Evolutionary conservation across 2,888 invertebrate species (phyloP).

Genomic region (Rotaria macrura): DNA sequence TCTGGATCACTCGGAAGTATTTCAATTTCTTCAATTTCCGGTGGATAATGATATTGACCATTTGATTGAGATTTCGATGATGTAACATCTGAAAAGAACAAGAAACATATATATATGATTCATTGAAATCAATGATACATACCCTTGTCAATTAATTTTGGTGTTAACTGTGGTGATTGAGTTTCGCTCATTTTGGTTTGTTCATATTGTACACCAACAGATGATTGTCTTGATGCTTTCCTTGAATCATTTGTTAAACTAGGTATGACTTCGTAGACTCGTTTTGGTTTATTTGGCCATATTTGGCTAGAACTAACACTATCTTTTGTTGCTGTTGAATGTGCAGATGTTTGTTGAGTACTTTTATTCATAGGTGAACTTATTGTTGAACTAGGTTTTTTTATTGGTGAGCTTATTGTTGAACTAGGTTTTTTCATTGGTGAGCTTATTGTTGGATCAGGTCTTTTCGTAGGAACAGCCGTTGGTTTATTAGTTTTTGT

Average conservation of each 20-base stretch:
- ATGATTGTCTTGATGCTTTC: background rate
- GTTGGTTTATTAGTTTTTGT: no score
- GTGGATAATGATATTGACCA: background rate
- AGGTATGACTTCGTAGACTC: background rate
- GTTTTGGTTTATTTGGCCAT: background rate
- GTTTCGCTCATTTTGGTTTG: background rate
- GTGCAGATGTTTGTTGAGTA: background rate
- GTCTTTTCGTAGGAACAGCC: no score
- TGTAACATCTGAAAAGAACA: background rate
- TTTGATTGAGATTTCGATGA: background rate
- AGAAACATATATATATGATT: no score
- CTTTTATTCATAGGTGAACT: no score
- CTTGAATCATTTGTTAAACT: background rate
- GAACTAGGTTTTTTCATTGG: no score
- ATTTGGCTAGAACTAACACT: no score
- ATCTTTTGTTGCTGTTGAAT: background rate
- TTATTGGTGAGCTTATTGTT: no score
- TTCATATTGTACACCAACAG: background rate
- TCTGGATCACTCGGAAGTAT: background rate
- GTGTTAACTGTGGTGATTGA: background rate
- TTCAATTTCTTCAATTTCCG: background rate
- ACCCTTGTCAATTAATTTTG: no score
- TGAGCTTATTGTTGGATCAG: no score
- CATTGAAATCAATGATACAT: no score
- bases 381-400: no score